These are phyloP conservation scores for Philonicus albiceps DNA, from an alignment of 2,888 invertebrate species.

Conservation along the genomic window DNA sequence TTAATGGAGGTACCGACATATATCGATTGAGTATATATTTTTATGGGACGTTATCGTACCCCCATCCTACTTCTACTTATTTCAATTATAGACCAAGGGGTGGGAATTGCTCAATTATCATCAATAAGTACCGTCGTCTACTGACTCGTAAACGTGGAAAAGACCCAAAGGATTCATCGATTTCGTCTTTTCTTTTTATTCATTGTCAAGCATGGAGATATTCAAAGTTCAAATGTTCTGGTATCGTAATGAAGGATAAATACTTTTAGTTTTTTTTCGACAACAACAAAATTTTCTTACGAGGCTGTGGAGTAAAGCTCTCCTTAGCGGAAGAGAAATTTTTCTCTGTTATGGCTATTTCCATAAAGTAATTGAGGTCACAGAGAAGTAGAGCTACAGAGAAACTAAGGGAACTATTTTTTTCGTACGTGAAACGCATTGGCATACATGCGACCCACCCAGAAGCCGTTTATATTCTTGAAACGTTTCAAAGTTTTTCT, in stretches of 20 bases:
- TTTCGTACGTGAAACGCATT: not conserved
- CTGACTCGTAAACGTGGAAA: not conserved
- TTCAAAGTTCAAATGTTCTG: not conserved
- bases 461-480: not conserved
- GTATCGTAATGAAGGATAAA: not conserved
- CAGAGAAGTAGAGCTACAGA: not conserved
- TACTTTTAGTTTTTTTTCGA: too few species aligned
- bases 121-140: not conserved
- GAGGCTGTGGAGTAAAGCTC: not conserved
- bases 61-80: not conserved
- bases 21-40: not conserved
- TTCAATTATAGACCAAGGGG: not conserved
- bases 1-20: not conserved
- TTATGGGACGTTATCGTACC: not conserved
- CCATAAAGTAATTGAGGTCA: not conserved
- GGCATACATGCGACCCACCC: not conserved
- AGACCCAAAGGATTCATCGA: not conserved
- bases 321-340: not conserved
- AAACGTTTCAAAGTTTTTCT: not conserved
- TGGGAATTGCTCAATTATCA: not conserved
- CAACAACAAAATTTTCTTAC: not conserved
- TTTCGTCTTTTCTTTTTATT: not conserved
- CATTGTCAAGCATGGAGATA: not conserved
- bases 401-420: not conserved
- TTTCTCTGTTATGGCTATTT: not conserved